Evolutionary conservation across 2,888 invertebrate species (phyloP).

Genomic region (Heliconius cydno): DNA sequence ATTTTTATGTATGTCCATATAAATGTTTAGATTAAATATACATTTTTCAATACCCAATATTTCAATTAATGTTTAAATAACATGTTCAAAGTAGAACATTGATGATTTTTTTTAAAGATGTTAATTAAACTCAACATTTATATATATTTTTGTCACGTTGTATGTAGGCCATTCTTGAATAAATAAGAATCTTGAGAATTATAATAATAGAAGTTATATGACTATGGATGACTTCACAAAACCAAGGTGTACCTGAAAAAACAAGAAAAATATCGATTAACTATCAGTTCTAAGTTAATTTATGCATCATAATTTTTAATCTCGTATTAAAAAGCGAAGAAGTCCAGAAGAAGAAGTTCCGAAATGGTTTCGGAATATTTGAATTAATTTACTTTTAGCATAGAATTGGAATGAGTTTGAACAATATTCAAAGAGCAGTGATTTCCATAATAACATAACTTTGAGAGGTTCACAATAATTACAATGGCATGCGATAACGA

Average conservation of each 20-base stretch:
- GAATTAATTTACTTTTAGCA: conserved; percentile 2
- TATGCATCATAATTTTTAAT: background rate
- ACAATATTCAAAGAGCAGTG: background rate
- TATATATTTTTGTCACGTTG: no score
- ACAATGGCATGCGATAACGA: conserved; percentile 41
- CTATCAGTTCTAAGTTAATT: background rate
- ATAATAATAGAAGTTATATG: no score
- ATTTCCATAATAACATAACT: conserved; percentile 35
- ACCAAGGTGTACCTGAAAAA: background rate
- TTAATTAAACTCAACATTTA: no score
- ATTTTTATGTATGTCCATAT: no score
- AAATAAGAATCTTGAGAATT: background rate
- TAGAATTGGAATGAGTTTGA: background rate
- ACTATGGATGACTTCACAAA: background rate
- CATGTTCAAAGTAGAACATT: no score
- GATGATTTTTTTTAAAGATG: no score
- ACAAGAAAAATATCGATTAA: background rate
- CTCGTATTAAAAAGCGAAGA: background rate
- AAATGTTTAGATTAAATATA: no score
- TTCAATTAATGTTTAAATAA: no score
- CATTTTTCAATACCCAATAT: no score
- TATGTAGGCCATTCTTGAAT: no score
- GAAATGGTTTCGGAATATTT: background rate
- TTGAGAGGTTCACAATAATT: conserved; percentile 26
- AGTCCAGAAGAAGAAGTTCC: no score